These are phyloP conservation scores for Furcula furcula DNA, from an alignment of 2,888 invertebrate genomes.

Conservation along the genomic window DNA sequence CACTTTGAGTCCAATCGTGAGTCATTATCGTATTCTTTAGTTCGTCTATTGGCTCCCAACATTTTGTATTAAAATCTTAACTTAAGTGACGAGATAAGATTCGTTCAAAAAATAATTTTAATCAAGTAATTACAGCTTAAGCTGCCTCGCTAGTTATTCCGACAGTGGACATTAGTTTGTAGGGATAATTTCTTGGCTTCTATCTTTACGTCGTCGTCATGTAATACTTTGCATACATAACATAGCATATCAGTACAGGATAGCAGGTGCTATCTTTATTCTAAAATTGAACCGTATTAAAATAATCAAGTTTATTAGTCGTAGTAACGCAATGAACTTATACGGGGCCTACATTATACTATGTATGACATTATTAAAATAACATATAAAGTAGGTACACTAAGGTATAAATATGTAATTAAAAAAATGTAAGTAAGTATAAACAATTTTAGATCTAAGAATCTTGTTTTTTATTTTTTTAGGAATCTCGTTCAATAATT, in stretches of 20 bases:
- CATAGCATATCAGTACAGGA: neutral
- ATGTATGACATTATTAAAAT: neutral
- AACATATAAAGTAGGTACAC: too few species aligned
- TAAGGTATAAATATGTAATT: neutral
- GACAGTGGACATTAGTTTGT: neutral
- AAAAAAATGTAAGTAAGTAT: neutral
- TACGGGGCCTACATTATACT: neutral
- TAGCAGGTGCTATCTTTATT: neutral
- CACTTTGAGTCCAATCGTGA: too few species aligned
- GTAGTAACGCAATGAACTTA: neutral
- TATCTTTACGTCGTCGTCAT: neutral
- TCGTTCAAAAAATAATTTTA: too few species aligned
- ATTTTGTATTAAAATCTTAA: too few species aligned
- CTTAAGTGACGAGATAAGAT: too few species aligned
- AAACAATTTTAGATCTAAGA: neutral
- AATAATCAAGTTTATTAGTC: neutral
- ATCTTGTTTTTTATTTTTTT: too few species aligned
- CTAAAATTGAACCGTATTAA: neutral
- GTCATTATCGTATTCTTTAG: too few species aligned
- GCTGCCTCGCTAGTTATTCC: too few species aligned
- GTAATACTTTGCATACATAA: conserved; percentile 1
- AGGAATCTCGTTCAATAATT: too few species aligned
- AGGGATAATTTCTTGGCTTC: neutral
- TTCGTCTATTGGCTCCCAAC: too few species aligned
- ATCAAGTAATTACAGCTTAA: too few species aligned